These are phyloP conservation scores for Myripristis jacobus DNA, from an alignment of 2,797 vertebrate genomes.

Conservation along the genomic window DNA sequence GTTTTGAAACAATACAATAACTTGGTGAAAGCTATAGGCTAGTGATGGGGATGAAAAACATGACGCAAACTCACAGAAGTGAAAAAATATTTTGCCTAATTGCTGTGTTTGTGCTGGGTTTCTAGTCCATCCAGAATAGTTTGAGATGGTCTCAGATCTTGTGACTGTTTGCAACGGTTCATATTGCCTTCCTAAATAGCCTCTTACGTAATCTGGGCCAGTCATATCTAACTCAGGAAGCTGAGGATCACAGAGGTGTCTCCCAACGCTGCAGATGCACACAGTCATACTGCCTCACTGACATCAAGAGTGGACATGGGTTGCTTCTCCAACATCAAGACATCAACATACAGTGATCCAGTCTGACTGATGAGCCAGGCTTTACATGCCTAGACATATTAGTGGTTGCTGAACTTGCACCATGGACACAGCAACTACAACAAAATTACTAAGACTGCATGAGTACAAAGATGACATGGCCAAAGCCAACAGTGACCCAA, in stretches of 20 bases:
- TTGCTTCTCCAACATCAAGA: not conserved
- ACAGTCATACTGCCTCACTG: conserved; percentile 24
- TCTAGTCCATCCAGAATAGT: conserved; percentile 61
- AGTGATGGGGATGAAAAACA: not conserved
- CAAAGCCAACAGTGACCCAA: not conserved
- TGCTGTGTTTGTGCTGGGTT: conserved; percentile 43
- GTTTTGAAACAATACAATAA: not conserved
- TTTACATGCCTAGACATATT: not conserved
- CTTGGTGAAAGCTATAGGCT: too few species aligned
- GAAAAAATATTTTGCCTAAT: conserved; percentile 15
- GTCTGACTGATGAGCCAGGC: not conserved
- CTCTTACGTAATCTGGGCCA: conserved; percentile 77
- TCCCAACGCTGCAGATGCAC: conserved; percentile 53
- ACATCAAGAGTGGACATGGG: conserved; percentile 6
- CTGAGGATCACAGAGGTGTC: conserved; percentile 57
- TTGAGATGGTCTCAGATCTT: conserved; percentile 81
- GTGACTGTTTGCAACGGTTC: conserved; percentile 85
- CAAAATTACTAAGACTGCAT: not conserved
- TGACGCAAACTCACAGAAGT: too few species aligned
- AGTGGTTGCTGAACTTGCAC: not conserved
- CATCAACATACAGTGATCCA: not conserved
- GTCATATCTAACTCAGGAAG: conserved; percentile 70
- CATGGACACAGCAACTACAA: not conserved
- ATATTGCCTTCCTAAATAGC: conserved; percentile 85
- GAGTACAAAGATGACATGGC: not conserved